Evolutionary conservation across 2,888 invertebrate species (phyloP).

Genomic region (Oxystoma pomonae): DNA sequence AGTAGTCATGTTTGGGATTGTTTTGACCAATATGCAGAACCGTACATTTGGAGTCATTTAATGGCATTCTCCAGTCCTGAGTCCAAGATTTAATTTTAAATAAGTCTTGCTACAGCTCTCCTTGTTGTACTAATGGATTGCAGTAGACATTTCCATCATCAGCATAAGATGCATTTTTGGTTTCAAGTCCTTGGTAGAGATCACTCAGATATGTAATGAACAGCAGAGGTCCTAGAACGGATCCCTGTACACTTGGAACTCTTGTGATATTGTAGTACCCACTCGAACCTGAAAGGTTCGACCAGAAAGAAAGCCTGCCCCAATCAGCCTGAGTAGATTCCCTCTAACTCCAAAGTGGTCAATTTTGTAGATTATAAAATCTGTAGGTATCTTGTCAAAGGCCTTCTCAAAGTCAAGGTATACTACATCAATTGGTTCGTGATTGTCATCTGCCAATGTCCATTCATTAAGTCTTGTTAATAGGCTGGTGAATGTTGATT

Average conservation of each 20-base stretch:
- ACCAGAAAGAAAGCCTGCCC: neutral
- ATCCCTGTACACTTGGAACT: neutral
- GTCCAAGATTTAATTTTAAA: too few species aligned
- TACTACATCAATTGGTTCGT: too few species aligned
- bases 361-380: too few species aligned
- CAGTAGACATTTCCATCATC: neutral
- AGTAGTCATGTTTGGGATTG: too few species aligned
- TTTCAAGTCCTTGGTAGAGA: neutral
- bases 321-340: neutral
- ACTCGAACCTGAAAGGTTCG: neutral
- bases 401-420: neutral
- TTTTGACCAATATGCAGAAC: too few species aligned
- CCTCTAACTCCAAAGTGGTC: neutral
- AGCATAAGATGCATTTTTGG: neutral
- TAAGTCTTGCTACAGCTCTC: neutral
- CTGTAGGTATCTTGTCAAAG: too few species aligned
- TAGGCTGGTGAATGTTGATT: too few species aligned
- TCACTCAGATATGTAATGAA: neutral
- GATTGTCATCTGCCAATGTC: neutral
- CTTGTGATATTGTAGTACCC: neutral
- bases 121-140: slow-evolving; percentile 1
- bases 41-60: too few species aligned
- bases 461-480: neutral
- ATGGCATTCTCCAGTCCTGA: too few species aligned
- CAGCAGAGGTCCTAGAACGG: neutral